phyloP scores from a whole-genome alignment of 2,888 invertebrate genomes.

The Drosophila hamatofila region DNA sequence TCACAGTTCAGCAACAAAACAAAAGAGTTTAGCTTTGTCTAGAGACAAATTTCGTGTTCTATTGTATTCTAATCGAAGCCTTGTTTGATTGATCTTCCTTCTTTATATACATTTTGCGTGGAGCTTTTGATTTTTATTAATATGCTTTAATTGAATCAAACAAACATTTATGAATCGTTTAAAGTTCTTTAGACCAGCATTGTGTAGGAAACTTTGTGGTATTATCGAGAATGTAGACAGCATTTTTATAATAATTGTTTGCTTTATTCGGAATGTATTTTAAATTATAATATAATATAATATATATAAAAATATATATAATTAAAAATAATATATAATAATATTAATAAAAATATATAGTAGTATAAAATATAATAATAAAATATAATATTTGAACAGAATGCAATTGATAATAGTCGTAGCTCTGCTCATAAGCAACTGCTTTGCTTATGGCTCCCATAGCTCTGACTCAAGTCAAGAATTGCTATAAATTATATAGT shows the following conservation, averaged over 20 bases:
- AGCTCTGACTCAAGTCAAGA: too few species aligned
- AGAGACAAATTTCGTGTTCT: conserved; percentile 14
- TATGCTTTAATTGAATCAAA: conserved; percentile 39
- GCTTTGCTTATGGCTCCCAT: too few species aligned
- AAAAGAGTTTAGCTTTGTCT: conserved; percentile 22
- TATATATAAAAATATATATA: background rate
- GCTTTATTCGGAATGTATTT: background rate
- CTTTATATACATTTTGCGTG: background rate
- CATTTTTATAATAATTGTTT: background rate
- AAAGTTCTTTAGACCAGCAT: conserved; percentile 20
- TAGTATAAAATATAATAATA: too few species aligned
- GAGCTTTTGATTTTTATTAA: conserved; percentile 12
- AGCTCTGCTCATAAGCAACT: too few species aligned
- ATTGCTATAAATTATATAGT: too few species aligned
- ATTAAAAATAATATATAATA: background rate
- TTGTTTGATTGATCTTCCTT: conserved; percentile 2
- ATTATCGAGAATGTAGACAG: background rate
- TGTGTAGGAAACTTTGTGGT: background rate
- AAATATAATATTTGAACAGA: too few species aligned
- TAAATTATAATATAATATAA: background rate
- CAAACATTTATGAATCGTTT: conserved; percentile 9
- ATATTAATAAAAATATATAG: background rate
- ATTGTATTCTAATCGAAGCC: conserved; percentile 15
- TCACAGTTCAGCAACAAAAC: conserved; percentile 19
- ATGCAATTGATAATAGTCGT: too few species aligned